Evolutionary conservation across 1,140 invertebrate genomes (phyloP), one percentile per base, ranked within the genome.

Genomic region (Psix sp.): DNA sequence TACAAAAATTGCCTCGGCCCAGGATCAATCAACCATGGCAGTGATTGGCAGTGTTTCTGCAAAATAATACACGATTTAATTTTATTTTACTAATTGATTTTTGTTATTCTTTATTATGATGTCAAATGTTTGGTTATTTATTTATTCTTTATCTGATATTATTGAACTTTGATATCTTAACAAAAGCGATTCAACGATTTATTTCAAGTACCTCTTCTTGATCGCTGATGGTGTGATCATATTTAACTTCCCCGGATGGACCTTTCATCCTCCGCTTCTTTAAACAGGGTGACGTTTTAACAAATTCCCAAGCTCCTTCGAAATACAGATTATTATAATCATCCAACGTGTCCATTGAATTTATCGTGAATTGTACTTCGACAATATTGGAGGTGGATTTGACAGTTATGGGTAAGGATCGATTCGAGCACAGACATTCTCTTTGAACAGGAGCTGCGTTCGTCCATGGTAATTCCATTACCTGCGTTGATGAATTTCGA

Each of bases 311-410:
- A 26, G 90, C 91, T 13, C 93, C 95, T 84, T 96, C 94, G 81
- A 96, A 96, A 59, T 91, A 92, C 31, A 95, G 89, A 49, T 93
- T 92, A 45, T 92, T 90, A 79, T 94, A 95, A 85, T 97, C 95
- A 76, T 96, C 94, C 5, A 91, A 87, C 0, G 93, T 90, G 38
- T 92, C 91, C 95, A 97, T 97, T 48, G 92, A 91, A 5, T 89
- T 88, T 1, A 95, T 93, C 26, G 91, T 90, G 76, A 96, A 95
- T 76, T 92, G 91, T n/a, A 96, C 88, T 78, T 95, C 93, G 2
- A 94, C 90, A 33, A 94, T 90, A 54, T 91, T 91, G 18, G 92
- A 90, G 1, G 90, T 90, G 0, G 94, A 95, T 57, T 92, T 92
- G 74, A 95, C 93, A 51, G 91, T 92, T 76, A 94, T 93, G 0